These are phyloP conservation scores for Drosophila lutescens DNA, from an alignment of 2,888 invertebrate species.

Conservation along the genomic window DNA sequence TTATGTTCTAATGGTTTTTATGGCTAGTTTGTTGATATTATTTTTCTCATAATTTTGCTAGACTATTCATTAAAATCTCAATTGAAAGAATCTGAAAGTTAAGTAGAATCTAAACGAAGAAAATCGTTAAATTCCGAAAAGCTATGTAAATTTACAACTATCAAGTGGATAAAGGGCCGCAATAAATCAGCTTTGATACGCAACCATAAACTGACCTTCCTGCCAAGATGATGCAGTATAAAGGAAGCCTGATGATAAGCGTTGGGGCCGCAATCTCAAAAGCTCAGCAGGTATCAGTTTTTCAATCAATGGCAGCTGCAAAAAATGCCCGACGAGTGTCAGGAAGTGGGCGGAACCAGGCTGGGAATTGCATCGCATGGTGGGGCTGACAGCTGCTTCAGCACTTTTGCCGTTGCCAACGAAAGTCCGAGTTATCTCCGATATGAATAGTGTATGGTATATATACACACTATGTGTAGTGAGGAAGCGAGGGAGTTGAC, in stretches of 20 bases:
- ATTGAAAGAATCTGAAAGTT: too few relatives aligned
- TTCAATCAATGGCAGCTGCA: conserved; percentile 30
- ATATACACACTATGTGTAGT: background rate
- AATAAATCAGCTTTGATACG: conserved; percentile 25
- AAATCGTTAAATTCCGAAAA: background rate
- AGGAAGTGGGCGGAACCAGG: conserved; percentile 21
- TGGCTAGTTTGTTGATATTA: background rate
- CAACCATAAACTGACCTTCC: conserved; percentile 19
- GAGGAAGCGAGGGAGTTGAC: conserved; percentile 15
- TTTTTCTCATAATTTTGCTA: background rate
- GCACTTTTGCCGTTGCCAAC: conserved; percentile 53
- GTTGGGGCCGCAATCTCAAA: conserved; percentile 22
- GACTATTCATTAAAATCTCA: too few relatives aligned
- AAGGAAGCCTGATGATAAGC: conserved; percentile 24
- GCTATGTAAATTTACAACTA: background rate
- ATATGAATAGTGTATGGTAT: conserved; percentile 9
- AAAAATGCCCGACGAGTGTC: conserved; percentile 21
- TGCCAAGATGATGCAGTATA: conserved; percentile 6
- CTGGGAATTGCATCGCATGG: conserved; percentile 50
- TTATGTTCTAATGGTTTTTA: background rate
- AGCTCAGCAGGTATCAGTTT: conserved; percentile 39
- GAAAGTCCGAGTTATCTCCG: conserved; percentile 58
- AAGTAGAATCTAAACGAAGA: too few relatives aligned
- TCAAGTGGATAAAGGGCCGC: background rate
- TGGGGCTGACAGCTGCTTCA: conserved; percentile 71